Evolutionary conservation across 2,113 vertebrate genomes (phyloP).

Genomic region (Macaca mulatta): DNA sequence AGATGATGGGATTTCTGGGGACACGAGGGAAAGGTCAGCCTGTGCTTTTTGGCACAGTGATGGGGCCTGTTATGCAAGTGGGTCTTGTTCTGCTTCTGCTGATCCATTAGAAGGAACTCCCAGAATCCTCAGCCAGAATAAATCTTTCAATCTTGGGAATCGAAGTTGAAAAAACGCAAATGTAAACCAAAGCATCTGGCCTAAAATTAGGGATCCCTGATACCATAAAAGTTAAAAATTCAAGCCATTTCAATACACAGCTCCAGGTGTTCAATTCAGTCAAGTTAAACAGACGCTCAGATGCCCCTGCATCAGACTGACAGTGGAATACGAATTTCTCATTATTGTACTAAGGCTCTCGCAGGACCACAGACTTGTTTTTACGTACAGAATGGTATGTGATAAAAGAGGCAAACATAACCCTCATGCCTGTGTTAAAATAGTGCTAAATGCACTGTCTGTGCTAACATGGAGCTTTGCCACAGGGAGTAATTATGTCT

Average conservation of each 20-base stretch:
- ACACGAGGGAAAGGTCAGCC: not conserved
- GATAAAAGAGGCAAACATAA: not conserved
- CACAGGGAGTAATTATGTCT: not conserved
- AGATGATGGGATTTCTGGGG: not conserved
- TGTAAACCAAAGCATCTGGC: not conserved
- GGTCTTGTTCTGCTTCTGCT: not conserved
- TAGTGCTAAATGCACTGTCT: not conserved
- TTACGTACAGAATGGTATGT: not conserved
- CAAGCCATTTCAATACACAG: not conserved
- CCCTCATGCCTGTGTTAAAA: not conserved
- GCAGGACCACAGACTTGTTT: not conserved
- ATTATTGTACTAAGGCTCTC: not conserved
- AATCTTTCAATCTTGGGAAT: not conserved
- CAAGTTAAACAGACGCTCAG: not conserved
- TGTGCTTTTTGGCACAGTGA: not conserved
- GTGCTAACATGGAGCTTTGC: not conserved
- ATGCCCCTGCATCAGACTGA: no score
- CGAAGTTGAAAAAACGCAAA: not conserved
- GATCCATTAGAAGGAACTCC: not conserved
- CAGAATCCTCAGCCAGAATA: not conserved
- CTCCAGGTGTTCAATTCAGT: rapidly evolving
- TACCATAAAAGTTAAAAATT: not conserved
- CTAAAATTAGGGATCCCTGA: not conserved
- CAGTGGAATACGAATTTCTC: not conserved
- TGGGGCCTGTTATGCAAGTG: not conserved